A percentile compares a stretch with the other conserved stretches of the same genome.
phyloP scores from a whole-genome alignment of 1,140 invertebrate species.

The Lepidurus apus region DNA sequence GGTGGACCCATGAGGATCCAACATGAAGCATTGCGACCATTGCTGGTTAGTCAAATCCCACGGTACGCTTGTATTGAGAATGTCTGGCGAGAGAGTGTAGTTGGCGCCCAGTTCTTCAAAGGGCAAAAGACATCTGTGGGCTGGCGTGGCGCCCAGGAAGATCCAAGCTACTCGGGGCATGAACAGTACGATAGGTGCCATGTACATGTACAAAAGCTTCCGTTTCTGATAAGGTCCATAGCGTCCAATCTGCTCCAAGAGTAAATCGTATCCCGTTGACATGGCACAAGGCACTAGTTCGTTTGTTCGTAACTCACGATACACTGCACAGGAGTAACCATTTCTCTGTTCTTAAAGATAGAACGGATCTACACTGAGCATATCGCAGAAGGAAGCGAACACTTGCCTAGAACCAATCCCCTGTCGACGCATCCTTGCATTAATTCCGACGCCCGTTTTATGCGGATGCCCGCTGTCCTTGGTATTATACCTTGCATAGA shows the following conservation, averaged over 20 bases:
- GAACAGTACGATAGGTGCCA: neutral
- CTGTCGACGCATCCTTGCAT: too few relatives aligned
- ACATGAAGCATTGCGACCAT: neutral
- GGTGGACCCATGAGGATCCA: neutral
- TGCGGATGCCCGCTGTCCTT: too few relatives aligned
- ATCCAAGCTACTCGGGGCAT: neutral
- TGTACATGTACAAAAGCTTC: neutral
- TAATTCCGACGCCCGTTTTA: too few relatives aligned
- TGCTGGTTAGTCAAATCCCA: neutral
- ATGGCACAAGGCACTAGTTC: neutral
- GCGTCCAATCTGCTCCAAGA: neutral
- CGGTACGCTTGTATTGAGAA: neutral
- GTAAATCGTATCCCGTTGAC: neutral
- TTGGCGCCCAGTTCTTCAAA: neutral
- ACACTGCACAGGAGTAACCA: too few relatives aligned
- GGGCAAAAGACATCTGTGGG: neutral
- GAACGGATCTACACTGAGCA: too few relatives aligned
- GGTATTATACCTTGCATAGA: too few relatives aligned
- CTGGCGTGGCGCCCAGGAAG: neutral
- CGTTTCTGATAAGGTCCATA: constrained; percentile 1
- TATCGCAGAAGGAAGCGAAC: too few relatives aligned
- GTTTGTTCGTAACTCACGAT: too few relatives aligned
- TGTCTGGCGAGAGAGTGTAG: neutral
- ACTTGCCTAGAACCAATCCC: too few relatives aligned
- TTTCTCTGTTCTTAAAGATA: too few relatives aligned